These are phyloP conservation scores for Apodemus agrarius DNA, from an alignment of 2,797 vertebrate genomes.

Conservation along the genomic window DNA sequence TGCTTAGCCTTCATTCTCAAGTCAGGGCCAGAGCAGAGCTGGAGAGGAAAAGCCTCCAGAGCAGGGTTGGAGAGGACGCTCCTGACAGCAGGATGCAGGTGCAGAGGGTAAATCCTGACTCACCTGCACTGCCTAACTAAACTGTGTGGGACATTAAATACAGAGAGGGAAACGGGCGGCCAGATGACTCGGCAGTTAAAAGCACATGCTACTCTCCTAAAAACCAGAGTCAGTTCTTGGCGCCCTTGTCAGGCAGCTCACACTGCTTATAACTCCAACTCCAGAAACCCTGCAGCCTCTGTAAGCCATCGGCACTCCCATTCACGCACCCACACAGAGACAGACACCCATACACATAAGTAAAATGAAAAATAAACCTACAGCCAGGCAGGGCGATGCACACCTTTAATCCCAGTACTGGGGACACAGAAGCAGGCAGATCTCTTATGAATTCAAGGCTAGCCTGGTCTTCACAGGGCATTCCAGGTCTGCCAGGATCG, in stretches of 20 bases:
- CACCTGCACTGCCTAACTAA: neutral
- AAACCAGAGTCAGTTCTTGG: neutral
- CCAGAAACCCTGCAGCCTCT: neutral
- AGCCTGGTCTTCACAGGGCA: neutral
- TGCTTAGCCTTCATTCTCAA: rapidly evolving
- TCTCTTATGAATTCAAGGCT: neutral
- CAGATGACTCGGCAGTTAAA: neutral
- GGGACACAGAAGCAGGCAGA: neutral
- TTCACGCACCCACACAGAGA: neutral
- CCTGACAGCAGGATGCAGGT: neutral
- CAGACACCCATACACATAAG: neutral
- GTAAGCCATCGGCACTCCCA: neutral
- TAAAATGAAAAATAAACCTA: neutral
- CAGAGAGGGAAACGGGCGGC: neutral
- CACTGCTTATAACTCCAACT: neutral
- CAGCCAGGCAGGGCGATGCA: neutral
- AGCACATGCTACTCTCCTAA: neutral
- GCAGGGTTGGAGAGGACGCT: neutral
- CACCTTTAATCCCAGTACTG: neutral
- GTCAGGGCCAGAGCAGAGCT: neutral
- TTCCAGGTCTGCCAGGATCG: neutral
- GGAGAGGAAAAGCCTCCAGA: neutral
- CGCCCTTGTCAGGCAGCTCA: neutral
- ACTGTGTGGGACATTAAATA: neutral
- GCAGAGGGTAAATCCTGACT: neutral